Evolutionary conservation across 2,797 vertebrate species (phyloP).

Genomic region (Lophius americanus): DNA sequence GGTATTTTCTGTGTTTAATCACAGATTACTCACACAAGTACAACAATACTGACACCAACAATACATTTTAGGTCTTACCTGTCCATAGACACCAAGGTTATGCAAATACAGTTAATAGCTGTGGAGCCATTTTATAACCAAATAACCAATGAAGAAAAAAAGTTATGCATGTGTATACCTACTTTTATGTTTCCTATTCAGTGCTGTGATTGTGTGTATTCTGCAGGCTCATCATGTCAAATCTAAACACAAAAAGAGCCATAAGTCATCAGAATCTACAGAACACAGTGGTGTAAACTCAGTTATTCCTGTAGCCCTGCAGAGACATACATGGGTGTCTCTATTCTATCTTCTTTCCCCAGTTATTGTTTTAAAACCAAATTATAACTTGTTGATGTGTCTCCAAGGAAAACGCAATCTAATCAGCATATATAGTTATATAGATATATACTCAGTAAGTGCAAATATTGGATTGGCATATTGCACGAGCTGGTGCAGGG

Average conservation of each 20-base stretch:
- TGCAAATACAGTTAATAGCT: too few species aligned
- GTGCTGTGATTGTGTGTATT: not conserved
- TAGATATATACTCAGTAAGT: conserved; percentile 2
- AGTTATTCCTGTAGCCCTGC: conserved; percentile 31
- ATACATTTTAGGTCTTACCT: too few species aligned
- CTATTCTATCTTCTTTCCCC: conserved; percentile 3
- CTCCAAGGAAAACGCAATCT: conserved; percentile 41
- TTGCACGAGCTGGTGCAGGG: conserved; percentile 15
- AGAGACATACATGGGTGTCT: conserved; percentile 26
- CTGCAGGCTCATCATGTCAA: conserved; percentile 15
- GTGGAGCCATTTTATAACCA: too few species aligned
- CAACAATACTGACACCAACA: too few species aligned
- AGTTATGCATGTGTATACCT: too few species aligned
- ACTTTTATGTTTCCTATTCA: too few species aligned
- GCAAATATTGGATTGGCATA: conserved; percentile 39
- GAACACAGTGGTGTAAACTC: conserved; percentile 20
- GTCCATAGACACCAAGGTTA: too few species aligned
- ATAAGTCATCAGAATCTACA: not conserved
- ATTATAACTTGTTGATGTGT: conserved; percentile 40
- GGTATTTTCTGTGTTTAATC: too few species aligned
- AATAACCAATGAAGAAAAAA: too few species aligned
- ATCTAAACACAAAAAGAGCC: not conserved
- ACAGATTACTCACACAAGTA: too few species aligned
- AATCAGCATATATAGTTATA: conserved; percentile 33
- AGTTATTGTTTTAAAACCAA: conserved; percentile 64